Evolutionary conservation across 2,888 invertebrate species (phyloP).

Genomic region (Dorcus hopei): DNA sequence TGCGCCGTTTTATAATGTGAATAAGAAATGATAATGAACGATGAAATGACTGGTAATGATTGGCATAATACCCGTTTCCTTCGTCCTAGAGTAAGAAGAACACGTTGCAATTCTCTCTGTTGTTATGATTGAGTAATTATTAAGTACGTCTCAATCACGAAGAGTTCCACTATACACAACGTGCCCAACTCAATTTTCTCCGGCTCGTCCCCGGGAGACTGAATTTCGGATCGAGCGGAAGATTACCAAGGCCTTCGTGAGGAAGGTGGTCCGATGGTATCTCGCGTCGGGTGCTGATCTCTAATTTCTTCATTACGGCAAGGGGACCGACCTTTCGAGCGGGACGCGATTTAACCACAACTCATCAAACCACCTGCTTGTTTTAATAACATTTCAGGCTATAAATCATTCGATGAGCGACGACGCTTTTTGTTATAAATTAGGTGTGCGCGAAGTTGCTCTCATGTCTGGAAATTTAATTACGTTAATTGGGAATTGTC

Average conservation of each 20-base stretch:
- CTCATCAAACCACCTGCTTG: constrained; percentile 24
- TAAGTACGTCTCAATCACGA: constrained; percentile 38
- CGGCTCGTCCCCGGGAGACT: constrained; percentile 3
- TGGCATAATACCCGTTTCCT: neutral
- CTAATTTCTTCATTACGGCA: neutral
- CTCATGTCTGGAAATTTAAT: constrained; percentile 12
- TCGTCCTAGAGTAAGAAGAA: neutral
- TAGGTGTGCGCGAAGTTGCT: constrained; percentile 3
- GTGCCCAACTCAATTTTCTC: constrained; percentile 15
- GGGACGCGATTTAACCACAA: constrained; percentile 17
- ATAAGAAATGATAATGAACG: too few relatives aligned
- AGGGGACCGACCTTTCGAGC: constrained; percentile 8
- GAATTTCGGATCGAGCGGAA: constrained; percentile 11
- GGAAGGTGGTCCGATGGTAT: neutral
- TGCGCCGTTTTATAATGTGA: too few relatives aligned
- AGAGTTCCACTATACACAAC: constrained; percentile 14
- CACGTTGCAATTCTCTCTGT: constrained; percentile 11
- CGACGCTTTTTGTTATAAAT: constrained; percentile 24
- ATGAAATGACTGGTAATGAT: too few relatives aligned
- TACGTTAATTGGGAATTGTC: constrained; percentile 3
- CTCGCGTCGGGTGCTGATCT: neutral
- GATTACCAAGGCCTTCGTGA: neutral
- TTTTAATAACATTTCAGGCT: constrained; percentile 26
- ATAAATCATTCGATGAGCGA: constrained; percentile 30
- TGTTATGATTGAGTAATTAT: constrained; percentile 37